phyloP scores from a whole-genome alignment of 2,797 vertebrate species.

The Euthynnus affinis region DNA sequence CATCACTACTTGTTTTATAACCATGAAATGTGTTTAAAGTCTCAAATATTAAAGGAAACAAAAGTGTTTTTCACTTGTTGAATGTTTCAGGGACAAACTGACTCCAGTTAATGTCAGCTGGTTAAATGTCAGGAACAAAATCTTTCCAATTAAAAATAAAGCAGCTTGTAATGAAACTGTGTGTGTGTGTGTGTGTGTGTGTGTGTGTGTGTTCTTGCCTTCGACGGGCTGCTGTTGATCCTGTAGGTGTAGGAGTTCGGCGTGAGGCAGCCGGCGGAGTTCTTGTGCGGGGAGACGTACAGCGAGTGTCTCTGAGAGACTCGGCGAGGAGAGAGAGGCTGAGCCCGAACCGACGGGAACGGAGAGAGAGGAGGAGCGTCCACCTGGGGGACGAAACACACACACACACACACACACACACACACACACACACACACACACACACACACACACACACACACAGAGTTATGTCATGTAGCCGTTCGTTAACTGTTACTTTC shows the following conservation, averaged over 20 bases:
- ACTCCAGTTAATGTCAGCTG: neutral
- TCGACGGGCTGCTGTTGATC: conserved; percentile 95
- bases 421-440: neutral
- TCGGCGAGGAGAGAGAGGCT: conserved; percentile 92
- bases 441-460: too few species aligned
- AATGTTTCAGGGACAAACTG: too few species aligned
- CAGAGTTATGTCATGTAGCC: neutral
- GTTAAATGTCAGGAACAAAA: neutral
- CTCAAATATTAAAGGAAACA: too few species aligned
- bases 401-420: conserved; percentile 23
- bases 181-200: neutral
- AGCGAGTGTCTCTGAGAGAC: conserved; percentile 94
- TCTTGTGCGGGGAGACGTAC: conserved; percentile 96
- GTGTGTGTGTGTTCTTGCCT: conserved; percentile 81
- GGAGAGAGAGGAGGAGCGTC: conserved; percentile 94
- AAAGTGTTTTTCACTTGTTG: too few species aligned
- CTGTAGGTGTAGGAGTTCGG: conserved; percentile 90
- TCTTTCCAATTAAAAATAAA: neutral
- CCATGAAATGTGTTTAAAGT: too few species aligned
- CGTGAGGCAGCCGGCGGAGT: conserved; percentile 81
- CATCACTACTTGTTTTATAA: too few species aligned
- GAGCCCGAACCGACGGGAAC: conserved; percentile 91
- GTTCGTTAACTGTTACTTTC: too few species aligned
- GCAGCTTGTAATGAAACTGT: neutral
- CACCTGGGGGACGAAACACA: conserved; percentile 75